A percentile compares a stretch with the other conserved stretches of the same genome.
Conservation (phyloP, 2,888 invertebrate species). For the Dilophus febrilis region DNA sequence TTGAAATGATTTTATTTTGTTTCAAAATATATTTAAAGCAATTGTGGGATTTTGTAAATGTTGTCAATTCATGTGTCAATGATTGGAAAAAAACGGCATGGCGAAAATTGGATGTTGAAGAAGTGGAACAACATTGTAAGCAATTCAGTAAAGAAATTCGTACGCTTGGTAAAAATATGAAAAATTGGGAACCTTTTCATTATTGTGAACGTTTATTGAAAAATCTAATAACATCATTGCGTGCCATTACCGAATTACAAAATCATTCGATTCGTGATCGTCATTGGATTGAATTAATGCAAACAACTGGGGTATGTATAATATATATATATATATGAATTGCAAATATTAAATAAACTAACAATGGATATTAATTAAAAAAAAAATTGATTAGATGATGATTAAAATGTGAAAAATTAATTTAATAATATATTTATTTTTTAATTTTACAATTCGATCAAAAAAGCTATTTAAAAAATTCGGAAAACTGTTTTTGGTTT, state of each 20-base stretch:
- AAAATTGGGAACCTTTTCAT: constrained; percentile 61
- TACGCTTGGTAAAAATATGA: constrained; percentile 67
- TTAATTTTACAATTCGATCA: too few species aligned
- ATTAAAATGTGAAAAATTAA: too few species aligned
- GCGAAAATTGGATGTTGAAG: constrained; percentile 87
- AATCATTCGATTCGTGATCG: constrained; percentile 88
- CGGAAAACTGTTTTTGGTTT: constrained; percentile 4
- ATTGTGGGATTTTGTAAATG: constrained; percentile 81
- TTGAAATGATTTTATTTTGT: not conserved
- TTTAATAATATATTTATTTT: too few species aligned
- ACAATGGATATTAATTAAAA: too few species aligned
- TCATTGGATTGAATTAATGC: constrained; percentile 92
- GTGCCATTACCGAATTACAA: constrained; percentile 86
- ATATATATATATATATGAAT: not conserved
- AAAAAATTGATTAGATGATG: too few species aligned
- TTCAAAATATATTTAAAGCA: constrained; percentile 31
- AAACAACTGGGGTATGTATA: constrained; percentile 60
- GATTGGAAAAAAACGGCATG: constrained; percentile 90
- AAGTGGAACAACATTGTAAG: constrained; percentile 91
- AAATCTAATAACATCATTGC: constrained; percentile 82
- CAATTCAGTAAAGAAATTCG: constrained; percentile 76
- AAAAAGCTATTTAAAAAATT: constrained; percentile 3
- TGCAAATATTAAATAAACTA: not conserved
- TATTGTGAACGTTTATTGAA: constrained; percentile 67
- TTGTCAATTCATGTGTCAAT: constrained; percentile 67